These are phyloP conservation scores for Holacanthus passer DNA, from an alignment of 2,113 vertebrate genomes.

Conservation along the genomic window DNA sequence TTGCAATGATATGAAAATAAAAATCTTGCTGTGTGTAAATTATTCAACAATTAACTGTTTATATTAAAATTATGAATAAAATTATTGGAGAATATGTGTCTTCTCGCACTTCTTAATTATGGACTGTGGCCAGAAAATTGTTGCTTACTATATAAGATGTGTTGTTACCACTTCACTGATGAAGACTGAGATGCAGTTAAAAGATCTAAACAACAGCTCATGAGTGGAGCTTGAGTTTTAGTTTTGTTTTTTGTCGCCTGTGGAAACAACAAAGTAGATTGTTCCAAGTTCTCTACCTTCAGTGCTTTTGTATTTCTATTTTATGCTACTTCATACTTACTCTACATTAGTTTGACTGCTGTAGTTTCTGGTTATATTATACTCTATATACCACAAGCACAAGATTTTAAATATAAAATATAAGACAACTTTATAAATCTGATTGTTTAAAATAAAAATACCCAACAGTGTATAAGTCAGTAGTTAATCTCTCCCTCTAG, in stretches of 20 bases:
- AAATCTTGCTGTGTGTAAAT: conserved; percentile 94
- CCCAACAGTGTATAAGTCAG: too few species aligned
- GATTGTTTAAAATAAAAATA: background rate
- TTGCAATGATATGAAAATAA: conserved; percentile 88
- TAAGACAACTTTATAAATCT: background rate
- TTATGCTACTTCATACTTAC: background rate
- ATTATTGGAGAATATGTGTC: conserved; percentile 84
- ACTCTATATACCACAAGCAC: background rate
- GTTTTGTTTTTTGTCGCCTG: too few species aligned
- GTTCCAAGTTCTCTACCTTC: background rate
- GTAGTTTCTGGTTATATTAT: background rate
- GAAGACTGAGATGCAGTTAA: background rate
- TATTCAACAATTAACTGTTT: conserved; percentile 98
- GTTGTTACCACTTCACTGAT: background rate
- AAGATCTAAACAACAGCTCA: background rate
- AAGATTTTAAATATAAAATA: background rate
- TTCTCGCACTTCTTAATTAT: conserved; percentile 43
- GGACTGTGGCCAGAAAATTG: background rate
- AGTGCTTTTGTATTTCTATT: background rate
- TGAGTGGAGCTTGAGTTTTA: background rate
- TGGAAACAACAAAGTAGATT: too few species aligned
- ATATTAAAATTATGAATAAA: conserved; percentile 98
- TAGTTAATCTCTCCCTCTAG: too few species aligned
- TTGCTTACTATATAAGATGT: too few species aligned
- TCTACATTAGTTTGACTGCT: background rate